Conservation (phyloP, 2,113 vertebrate genomes). For the Passer domesticus region DNA sequence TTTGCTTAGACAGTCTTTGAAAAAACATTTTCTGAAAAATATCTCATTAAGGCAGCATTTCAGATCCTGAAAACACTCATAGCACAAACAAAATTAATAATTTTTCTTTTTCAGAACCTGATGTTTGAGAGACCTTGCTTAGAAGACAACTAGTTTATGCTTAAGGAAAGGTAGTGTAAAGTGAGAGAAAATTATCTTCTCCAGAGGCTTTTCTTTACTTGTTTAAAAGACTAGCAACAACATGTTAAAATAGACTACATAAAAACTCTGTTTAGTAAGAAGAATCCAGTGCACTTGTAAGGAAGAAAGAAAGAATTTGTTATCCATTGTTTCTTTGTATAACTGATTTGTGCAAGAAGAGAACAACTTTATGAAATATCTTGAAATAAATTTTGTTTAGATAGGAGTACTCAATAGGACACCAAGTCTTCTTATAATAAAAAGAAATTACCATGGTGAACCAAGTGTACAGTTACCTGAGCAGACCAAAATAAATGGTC, state of each 20-base stretch:
- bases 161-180: background rate
- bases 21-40: background rate
- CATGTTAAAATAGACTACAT: background rate
- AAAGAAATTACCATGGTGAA: background rate
- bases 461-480: background rate
- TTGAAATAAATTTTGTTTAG: background rate
- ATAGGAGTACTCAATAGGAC: background rate
- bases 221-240: background rate
- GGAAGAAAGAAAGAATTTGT: background rate
- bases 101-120: background rate
- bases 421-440: background rate
- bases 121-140: background rate
- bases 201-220: background rate
- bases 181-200: background rate
- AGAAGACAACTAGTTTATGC: background rate
- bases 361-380: background rate
- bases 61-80: background rate
- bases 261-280: background rate
- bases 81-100: background rate
- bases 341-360: background rate
- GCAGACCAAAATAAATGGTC: background rate
- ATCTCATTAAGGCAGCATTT: background rate
- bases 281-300: background rate
- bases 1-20: background rate
- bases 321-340: background rate